Base-by-base conservation (phyloP, 2,797 vertebrate species). In the Pantherophis alleghaniensis region DNA sequence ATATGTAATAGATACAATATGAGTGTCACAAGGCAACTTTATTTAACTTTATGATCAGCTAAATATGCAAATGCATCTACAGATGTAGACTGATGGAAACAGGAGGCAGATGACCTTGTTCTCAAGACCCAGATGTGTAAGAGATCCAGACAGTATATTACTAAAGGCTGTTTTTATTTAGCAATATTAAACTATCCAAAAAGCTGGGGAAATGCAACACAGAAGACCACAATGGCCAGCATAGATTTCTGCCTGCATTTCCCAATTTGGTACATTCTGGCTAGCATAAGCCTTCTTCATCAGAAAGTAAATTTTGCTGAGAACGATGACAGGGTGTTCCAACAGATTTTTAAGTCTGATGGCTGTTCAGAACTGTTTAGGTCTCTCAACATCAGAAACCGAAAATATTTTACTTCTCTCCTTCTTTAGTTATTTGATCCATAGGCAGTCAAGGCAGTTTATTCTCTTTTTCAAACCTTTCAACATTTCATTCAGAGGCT, bases 1-100 rank as follows among this genome's bases (percentile, higher is more conserved):
- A 98, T 97, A 97, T 98, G 98, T 98, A 98, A 98, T 97, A 97
- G 98, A 98, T 98, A 98, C 97, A 96, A 98, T 98, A 95, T 97
- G 96, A 97, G 96, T 97, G 96, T 96, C 97, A 97, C 96, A 97
- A 98, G 97, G 95, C 97, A 98, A 97, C 91, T 91, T 97, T 98
- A 97, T 97, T 97, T 98, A 97, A 97, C 96, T 97, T 97, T 96
- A 95, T 86, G 86, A 89, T 91, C 60, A 89, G 90, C 59, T 32
- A 96, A 97, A 97, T 95, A 96, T 5, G 0, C 42, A 22, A 93
- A 97, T 94, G 95, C 95, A 96, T 94, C 97, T 97, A 96, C 22
- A 95, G 95, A 95, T 93, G 89, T 60, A 89, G 90, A 61, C 1
- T 0, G 53, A 66, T 88, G 87, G 87, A 94, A 53, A 86, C 24